These are phyloP conservation scores for Brachionichthys hirsutus DNA, from an alignment of 2,113 vertebrate species.

Conservation along the genomic window DNA sequence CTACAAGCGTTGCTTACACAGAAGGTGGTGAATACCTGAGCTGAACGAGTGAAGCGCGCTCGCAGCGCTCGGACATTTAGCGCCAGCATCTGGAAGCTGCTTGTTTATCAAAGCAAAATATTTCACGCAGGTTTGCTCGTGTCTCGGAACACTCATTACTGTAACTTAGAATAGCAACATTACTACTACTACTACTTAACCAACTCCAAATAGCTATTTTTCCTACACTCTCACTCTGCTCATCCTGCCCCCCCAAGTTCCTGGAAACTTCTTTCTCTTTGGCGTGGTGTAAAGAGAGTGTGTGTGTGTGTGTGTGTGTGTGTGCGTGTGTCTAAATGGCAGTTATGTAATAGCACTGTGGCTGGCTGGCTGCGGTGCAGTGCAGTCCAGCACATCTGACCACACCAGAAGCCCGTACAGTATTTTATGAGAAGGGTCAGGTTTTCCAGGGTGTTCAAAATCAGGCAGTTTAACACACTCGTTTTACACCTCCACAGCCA, in stretches of 20 bases:
- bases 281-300: not conserved
- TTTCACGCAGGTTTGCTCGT: no score
- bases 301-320: not conserved
- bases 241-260: not conserved
- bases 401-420: conserved; percentile 23
- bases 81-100: no score
- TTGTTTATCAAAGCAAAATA: no score
- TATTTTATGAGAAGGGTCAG: conserved; percentile 15
- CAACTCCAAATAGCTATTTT: not conserved
- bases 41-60: no score
- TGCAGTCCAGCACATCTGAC: conserved; percentile 34
- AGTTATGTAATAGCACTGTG: conserved; percentile 52
- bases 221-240: conserved; percentile 9
- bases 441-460: conserved; percentile 13
- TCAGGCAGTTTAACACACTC: not conserved
- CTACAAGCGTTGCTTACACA: not conserved
- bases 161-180: no score
- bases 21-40: no score
- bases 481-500: not conserved
- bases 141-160: no score
- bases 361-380: conserved; percentile 34
- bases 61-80: no score
- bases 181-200: not conserved
- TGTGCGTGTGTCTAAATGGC: conserved; percentile 49
- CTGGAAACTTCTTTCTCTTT: conserved; percentile 38